Conservation (phyloP, 53 echinoderm and acorn worm species). For the Mesocentrotus franciscanus region DNA sequence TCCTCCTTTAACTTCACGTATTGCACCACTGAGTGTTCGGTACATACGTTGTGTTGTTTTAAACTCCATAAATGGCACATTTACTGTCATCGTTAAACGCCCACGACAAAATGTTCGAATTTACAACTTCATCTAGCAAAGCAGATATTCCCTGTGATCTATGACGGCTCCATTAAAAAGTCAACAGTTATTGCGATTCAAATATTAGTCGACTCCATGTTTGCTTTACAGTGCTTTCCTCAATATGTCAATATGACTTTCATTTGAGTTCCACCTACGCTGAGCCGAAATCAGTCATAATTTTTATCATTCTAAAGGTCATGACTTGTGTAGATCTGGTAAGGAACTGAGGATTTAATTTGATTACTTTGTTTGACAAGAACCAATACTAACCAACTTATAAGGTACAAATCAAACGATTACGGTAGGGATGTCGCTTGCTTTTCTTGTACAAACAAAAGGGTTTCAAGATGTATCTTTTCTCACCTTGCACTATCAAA, state of each 20-base stretch:
- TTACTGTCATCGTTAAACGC: constrained; percentile 16
- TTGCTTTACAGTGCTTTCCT: background rate
- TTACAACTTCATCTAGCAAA: constrained; percentile 5
- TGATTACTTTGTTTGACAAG: background rate
- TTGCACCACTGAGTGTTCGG: background rate
- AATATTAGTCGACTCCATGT: background rate
- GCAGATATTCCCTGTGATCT: background rate
- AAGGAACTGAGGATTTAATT: background rate
- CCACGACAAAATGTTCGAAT: background rate
- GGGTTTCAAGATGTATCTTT: too few species aligned
- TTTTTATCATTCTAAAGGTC: background rate
- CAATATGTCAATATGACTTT: background rate
- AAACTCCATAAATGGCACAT: constrained; percentile 6
- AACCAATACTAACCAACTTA: background rate
- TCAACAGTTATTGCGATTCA: constrained; percentile 11
- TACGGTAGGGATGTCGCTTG: background rate
- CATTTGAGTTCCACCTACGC: background rate
- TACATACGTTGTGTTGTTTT: constrained; percentile 14
- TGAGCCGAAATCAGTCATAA: background rate
- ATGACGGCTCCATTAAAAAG: constrained; percentile 18
- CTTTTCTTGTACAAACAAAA: too few species aligned
- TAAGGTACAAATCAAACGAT: background rate
- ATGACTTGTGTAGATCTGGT: background rate
- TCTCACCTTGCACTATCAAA: too few species aligned
- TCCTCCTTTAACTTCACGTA: background rate